Percentiles rank a stretch among this genome's conserved stretches.
Evolutionary conservation across 2,113 vertebrate genomes (phyloP).

Genomic region (Stegostoma tigrinum): DNA sequence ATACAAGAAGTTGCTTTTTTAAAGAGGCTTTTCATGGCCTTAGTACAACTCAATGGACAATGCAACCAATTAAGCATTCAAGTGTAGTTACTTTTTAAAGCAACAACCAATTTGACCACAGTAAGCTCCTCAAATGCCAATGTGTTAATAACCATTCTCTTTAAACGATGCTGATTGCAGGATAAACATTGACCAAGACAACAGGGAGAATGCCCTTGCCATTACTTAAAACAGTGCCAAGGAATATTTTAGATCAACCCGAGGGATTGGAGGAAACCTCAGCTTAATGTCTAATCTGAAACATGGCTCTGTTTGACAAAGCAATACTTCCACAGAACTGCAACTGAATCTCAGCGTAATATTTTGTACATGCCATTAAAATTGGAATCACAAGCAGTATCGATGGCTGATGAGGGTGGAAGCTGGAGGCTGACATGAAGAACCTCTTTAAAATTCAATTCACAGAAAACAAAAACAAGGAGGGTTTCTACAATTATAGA

Average conservation of each 20-base stretch:
- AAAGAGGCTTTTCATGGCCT: not conserved
- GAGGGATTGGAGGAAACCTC: not conserved
- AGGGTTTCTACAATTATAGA: not conserved
- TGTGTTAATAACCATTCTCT: not conserved
- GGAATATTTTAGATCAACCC: not conserved
- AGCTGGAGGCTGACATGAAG: not conserved
- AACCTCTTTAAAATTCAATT: not conserved
- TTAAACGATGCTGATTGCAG: not conserved
- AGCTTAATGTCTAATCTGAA: not conserved
- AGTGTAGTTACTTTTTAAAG: not conserved
- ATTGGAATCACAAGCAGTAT: not conserved
- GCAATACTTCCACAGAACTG: not conserved
- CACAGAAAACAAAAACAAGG: not conserved
- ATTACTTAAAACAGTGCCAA: not conserved
- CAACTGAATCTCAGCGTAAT: not conserved
- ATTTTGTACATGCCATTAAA: not conserved
- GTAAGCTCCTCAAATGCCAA: not conserved
- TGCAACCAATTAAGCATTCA: too few species aligned
- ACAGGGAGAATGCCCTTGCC: not conserved
- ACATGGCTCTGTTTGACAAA: not conserved
- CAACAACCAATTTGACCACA: not conserved
- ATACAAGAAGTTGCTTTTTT: not conserved
- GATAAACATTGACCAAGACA: not conserved
- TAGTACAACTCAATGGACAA: too few species aligned
- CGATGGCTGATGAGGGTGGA: not conserved